Conservation (phyloP, 2,113 vertebrate species). For the Sander lucioperca region DNA sequence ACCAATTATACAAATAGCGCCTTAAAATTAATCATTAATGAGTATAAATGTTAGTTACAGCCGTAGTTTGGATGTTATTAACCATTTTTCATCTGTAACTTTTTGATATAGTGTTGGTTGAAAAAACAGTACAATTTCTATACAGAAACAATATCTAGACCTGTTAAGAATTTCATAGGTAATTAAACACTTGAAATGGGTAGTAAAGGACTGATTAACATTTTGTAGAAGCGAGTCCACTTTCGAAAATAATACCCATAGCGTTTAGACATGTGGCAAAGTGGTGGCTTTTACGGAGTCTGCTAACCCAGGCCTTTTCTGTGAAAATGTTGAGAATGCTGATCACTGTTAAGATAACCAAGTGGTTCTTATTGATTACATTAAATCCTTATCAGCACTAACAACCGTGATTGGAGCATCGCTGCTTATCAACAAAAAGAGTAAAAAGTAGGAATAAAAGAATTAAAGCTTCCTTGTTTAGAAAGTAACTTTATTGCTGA, state of each 20-base stretch:
- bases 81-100: not conserved
- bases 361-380: constrained; percentile 25
- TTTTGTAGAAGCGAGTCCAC: not conserved
- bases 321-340: not conserved
- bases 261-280: not conserved
- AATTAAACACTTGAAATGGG: not conserved
- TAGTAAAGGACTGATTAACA: not conserved
- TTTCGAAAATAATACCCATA: not conserved
- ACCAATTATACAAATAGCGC: not conserved
- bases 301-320: not conserved
- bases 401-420: not conserved
- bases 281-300: not conserved
- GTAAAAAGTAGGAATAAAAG: not conserved
- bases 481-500: not conserved
- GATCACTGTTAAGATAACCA: constrained; percentile 4
- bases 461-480: not conserved
- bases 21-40: not conserved
- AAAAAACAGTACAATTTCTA: not conserved
- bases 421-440: constrained; percentile 4
- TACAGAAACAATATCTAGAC: not conserved
- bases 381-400: constrained; percentile 26
- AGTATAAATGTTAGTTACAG: not conserved
- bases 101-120: not conserved
- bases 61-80: not conserved
- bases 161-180: not conserved